phyloP scores from a whole-genome alignment of 2,888 invertebrate genomes.

The Herminia tarsipennalis region DNA sequence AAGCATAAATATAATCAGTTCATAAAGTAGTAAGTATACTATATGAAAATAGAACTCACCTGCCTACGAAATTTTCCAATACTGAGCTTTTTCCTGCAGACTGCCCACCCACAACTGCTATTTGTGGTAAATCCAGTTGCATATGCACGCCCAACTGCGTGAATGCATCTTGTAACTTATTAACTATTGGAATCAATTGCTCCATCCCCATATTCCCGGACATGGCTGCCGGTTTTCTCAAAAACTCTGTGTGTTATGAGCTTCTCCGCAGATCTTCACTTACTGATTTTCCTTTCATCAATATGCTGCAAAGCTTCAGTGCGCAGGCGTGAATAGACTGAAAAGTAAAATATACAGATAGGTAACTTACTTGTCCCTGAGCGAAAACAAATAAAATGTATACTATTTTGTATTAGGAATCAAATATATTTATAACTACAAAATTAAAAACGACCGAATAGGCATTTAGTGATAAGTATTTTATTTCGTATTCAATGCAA shows the following conservation, averaged over 20 bases:
- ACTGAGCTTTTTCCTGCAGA: constrained; percentile 99
- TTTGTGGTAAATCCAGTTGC: constrained; percentile 99
- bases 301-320: constrained; percentile 61
- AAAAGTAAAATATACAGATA: constrained; percentile 35
- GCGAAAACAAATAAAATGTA: too few relatives aligned
- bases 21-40: not conserved
- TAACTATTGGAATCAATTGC: constrained; percentile 99
- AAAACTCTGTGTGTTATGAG: constrained; percentile 75
- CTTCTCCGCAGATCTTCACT: constrained; percentile 77
- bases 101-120: constrained; percentile 99
- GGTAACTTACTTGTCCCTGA: constrained; percentile 1
- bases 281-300: constrained; percentile 83
- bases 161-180: constrained; percentile 99
- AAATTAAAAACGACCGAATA: too few relatives aligned
- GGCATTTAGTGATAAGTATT: too few relatives aligned
- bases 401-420: too few relatives aligned
- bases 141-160: constrained; percentile 98
- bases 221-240: constrained; percentile 81
- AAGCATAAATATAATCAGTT: too few relatives aligned
- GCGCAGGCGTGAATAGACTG: constrained; percentile 74
- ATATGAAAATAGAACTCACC: constrained; percentile 86
- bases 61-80: constrained; percentile 99
- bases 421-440: too few relatives aligned
- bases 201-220: constrained; percentile 96
- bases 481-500: too few relatives aligned